Percentiles rank a stretch among this genome's conserved stretches.
Conservation (phyloP, 2,888 invertebrate genomes). For the Fragum sueziense region DNA sequence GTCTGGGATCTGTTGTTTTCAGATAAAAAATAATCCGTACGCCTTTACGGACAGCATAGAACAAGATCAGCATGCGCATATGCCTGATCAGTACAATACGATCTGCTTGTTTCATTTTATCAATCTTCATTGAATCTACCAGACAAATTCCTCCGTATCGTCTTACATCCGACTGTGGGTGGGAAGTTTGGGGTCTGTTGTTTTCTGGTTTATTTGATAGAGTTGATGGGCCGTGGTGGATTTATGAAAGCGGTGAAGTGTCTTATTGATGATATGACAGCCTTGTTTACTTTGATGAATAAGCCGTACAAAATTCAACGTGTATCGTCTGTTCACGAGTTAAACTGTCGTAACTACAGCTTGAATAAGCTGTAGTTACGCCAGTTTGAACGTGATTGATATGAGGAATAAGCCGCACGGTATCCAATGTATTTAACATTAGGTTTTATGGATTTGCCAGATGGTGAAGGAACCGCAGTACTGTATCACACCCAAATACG, state of each 20-base stretch:
- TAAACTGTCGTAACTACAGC: too few species aligned
- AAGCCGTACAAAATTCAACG: slow-evolving; percentile 3
- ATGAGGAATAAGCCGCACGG: slow-evolving; percentile 8
- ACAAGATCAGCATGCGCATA: too few species aligned
- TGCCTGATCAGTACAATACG: too few species aligned
- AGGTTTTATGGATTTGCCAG: slow-evolving; percentile 10
- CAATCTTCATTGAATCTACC: too few species aligned
- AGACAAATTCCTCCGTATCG: too few species aligned
- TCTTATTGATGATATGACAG: slow-evolving; percentile 20
- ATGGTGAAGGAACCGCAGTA: background rate
- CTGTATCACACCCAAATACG: background rate
- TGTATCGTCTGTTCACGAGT: too few species aligned
- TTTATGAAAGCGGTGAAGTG: slow-evolving; percentile 9
- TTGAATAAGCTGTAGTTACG: too few species aligned
- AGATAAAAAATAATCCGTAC: too few species aligned
- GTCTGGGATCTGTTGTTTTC: too few species aligned
- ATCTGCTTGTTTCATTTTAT: too few species aligned
- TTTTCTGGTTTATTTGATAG: background rate
- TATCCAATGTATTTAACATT: slow-evolving; percentile 6
- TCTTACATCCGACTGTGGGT: background rate
- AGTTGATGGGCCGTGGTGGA: background rate
- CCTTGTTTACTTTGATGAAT: slow-evolving; percentile 24
- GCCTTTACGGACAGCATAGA: too few species aligned
- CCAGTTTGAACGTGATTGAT: slow-evolving; percentile 14
- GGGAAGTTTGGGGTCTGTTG: background rate